These are phyloP conservation scores for Chrysina gloriosa DNA, from an alignment of 2,888 invertebrate genomes.

Conservation along the genomic window DNA sequence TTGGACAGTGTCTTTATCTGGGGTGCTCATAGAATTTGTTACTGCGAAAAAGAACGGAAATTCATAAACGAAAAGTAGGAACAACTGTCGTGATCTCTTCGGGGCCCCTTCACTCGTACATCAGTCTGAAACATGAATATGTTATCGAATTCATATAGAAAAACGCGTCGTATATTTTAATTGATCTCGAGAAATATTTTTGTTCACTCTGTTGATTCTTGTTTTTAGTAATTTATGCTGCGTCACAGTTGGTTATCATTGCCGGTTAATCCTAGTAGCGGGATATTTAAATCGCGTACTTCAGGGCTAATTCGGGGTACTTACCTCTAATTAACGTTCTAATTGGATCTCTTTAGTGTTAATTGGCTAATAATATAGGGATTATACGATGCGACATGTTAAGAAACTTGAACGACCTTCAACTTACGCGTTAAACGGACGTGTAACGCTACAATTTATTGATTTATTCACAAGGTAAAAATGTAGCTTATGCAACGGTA, in stretches of 20 bases:
- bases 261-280: conserved; percentile 1
- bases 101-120: conserved; percentile 18
- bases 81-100: conserved; percentile 3
- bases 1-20: conserved; percentile 62
- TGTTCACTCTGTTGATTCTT: conserved; percentile 30
- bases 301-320: no score
- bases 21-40: conserved; percentile 65
- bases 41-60: conserved; percentile 39
- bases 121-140: conserved; percentile 34
- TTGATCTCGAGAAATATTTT: conserved; percentile 31
- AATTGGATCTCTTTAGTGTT: no score
- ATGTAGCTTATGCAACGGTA: not conserved
- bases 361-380: no score
- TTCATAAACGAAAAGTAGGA: conserved; percentile 38
- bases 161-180: conserved; percentile 10
- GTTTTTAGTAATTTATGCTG: conserved; percentile 27
- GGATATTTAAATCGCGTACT: conserved; percentile 8
- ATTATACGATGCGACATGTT: not conserved
- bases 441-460: not conserved
- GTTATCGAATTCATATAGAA: conserved; percentile 26
- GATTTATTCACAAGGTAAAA: not conserved
- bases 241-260: conserved; percentile 26
- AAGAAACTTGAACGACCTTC: not conserved
- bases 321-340: no score
- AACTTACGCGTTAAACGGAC: not conserved